Percentiles rank a stretch among this genome's conserved stretches.
These are phyloP conservation scores for Tribolium madens DNA, from an alignment of 1,140 invertebrate genomes.

Conservation along the genomic window DNA sequence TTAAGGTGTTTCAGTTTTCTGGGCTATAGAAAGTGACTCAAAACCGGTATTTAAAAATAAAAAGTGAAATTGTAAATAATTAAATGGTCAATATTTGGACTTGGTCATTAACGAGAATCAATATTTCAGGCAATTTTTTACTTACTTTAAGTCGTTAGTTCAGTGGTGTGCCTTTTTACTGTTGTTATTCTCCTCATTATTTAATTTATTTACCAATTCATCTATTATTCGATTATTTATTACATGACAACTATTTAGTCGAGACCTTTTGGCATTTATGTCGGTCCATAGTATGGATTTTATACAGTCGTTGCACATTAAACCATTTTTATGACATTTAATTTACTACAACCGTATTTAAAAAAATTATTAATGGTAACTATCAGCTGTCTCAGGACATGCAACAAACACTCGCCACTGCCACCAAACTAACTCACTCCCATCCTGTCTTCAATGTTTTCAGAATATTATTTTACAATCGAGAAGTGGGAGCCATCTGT, in stretches of 20 bases:
- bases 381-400: conserved; percentile 16
- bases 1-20: background rate
- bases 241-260: conserved; percentile 11
- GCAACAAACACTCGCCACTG: conserved; percentile 30
- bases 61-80: conserved; percentile 28
- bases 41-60: conserved; percentile 35
- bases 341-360: background rate
- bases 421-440: conserved; percentile 32
- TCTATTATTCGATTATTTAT: conserved; percentile 33
- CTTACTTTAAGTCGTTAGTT: conserved; percentile 17
- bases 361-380: conserved; percentile 14
- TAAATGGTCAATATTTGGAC: conserved; percentile 27
- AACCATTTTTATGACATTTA: conserved; percentile 2
- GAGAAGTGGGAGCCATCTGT: background rate
- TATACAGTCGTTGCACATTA: conserved; percentile 13
- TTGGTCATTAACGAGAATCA: background rate
- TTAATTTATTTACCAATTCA: conserved; percentile 20
- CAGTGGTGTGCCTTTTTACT: background rate
- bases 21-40: conserved; percentile 23
- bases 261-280: conserved; percentile 9
- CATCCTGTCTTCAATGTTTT: conserved; percentile 16
- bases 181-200: conserved; percentile 1
- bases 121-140: conserved; percentile 16
- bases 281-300: conserved; percentile 11
- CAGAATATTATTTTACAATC: background rate